Conservation (phyloP, 2,113 vertebrate species). For the Halcyon senegalensis region DNA sequence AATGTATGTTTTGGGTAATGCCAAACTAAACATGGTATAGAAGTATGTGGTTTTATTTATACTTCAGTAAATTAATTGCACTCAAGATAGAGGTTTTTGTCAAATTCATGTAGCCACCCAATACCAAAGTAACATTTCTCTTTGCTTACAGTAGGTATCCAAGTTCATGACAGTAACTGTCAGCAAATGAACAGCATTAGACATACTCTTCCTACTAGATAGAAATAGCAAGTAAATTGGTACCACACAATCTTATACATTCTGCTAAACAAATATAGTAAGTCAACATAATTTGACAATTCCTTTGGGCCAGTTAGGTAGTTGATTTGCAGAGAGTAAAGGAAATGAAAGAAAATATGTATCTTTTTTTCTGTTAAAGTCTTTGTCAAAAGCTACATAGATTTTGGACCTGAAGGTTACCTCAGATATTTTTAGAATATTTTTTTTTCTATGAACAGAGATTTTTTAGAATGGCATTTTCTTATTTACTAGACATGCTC, state of each 20-base stretch:
- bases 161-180: neutral
- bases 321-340: neutral
- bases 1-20: neutral
- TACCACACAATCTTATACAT: neutral
- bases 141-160: neutral
- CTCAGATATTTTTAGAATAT: neutral
- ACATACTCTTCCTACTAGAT: neutral
- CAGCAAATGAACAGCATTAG: neutral
- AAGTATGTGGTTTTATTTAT: neutral
- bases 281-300: neutral
- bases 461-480: neutral
- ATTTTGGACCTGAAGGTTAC: neutral
- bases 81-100: neutral
- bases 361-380: neutral
- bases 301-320: neutral
- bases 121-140: neutral
- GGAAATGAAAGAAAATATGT: neutral
- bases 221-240: neutral
- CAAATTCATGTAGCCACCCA: neutral
- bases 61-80: neutral
- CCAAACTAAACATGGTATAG: neutral
- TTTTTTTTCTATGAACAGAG: neutral
- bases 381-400: neutral
- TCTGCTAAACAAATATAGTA: neutral
- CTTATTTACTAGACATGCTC: neutral